These are phyloP conservation scores for Hydrozoanthus gracilis DNA, from an alignment of 92 coral and sea anemone species.

Conservation along the genomic window DNA sequence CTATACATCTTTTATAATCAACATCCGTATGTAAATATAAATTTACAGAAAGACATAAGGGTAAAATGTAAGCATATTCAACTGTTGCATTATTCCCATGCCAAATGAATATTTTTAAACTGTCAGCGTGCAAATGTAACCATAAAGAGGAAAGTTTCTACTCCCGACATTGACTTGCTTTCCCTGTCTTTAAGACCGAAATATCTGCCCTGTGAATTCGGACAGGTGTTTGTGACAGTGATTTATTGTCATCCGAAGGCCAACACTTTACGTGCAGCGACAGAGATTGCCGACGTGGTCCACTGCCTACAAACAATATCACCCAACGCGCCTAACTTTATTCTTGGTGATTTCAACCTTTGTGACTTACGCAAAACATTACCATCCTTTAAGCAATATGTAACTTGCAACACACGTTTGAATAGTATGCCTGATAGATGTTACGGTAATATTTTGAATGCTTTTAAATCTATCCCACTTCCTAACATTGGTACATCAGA, in stretches of 20 bases:
- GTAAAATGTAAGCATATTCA: too few relatives aligned
- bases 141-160: neutral
- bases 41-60: too few relatives aligned
- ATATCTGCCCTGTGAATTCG: neutral
- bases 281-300: neutral
- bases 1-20: too few relatives aligned
- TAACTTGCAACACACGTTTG: neutral
- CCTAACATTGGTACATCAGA: neutral
- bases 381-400: neutral
- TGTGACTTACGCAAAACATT: neutral
- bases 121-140: neutral
- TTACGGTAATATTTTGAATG: neutral
- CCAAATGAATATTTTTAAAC: too few relatives aligned
- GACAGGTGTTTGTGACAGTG: neutral
- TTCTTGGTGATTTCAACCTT: neutral
- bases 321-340: neutral
- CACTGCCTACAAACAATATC: neutral
- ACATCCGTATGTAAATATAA: too few relatives aligned
- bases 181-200: neutral
- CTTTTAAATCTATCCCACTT: neutral
- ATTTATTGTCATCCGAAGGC: neutral
- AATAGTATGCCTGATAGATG: neutral
- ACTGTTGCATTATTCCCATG: too few relatives aligned
- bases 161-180: neutral
- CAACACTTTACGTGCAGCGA: neutral